Evolutionary conservation across 2,113 vertebrate genomes (phyloP).

Genomic region (Polypterus senegalus): DNA sequence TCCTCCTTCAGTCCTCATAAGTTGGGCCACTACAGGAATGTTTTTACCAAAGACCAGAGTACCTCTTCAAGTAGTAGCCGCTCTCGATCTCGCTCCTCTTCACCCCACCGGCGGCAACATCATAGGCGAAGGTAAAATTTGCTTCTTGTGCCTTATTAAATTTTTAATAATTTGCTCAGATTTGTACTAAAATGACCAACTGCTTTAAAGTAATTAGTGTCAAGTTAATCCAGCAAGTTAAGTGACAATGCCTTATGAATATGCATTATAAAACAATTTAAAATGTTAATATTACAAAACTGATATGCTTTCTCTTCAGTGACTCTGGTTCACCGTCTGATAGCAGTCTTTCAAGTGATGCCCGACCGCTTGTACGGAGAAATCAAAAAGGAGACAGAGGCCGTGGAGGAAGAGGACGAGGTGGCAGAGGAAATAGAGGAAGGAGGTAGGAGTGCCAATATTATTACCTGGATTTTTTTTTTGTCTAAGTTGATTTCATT

Average conservation of each 20-base stretch:
- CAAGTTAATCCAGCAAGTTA: too few species aligned
- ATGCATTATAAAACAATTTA: background rate
- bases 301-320: slow-evolving; percentile 21
- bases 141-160: too few species aligned
- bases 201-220: too few species aligned
- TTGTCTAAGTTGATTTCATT: too few species aligned
- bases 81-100: slow-evolving; percentile 70
- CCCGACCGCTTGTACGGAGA: slow-evolving; percentile 43
- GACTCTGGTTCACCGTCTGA: slow-evolving; percentile 60
- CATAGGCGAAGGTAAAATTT: slow-evolving; percentile 31
- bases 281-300: background rate
- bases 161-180: too few species aligned
- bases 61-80: slow-evolving; percentile 69
- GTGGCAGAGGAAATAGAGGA: slow-evolving; percentile 31
- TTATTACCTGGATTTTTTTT: too few species aligned
- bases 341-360: slow-evolving; percentile 55
- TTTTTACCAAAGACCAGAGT: slow-evolving; percentile 75
- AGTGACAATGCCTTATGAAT: too few species aligned
- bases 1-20: slow-evolving; percentile 25
- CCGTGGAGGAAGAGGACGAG: slow-evolving; percentile 47
- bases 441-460: slow-evolving; percentile 25
- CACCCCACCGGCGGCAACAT: slow-evolving; percentile 52
- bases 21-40: slow-evolving; percentile 70
- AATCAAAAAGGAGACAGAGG: slow-evolving; percentile 43
- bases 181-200: too few species aligned